These are phyloP conservation scores for Thysanoteuthis rhombus DNA, from an alignment of 2,888 invertebrate species.

Conservation along the genomic window DNA sequence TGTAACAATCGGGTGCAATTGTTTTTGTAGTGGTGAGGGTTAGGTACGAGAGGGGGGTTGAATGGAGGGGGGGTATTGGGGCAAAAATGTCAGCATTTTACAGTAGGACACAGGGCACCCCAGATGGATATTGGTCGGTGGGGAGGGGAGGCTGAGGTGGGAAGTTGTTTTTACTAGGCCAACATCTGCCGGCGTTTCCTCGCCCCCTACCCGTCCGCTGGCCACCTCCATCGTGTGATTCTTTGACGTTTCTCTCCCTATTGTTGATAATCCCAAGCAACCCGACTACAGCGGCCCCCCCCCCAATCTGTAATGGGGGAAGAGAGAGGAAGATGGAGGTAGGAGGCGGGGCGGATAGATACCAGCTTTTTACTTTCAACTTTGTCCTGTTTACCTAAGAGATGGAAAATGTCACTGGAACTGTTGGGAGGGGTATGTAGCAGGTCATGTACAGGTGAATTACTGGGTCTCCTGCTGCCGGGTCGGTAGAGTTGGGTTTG, in stretches of 20 bases:
- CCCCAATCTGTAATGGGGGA: neutral
- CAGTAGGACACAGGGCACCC: neutral
- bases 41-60: neutral
- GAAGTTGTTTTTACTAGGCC: neutral
- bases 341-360: neutral
- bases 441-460: neutral
- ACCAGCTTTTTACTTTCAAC: neutral
- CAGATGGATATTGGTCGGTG: neutral
- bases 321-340: neutral
- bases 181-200: neutral
- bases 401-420: neutral
- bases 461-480: neutral
- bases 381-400: neutral
- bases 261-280: neutral
- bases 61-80: accelerated
- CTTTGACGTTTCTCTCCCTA: neutral
- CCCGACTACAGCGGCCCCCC: neutral
- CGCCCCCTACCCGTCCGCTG: neutral
- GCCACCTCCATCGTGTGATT: neutral
- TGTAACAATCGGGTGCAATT: neutral
- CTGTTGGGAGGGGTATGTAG: neutral
- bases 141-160: neutral
- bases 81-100: neutral
- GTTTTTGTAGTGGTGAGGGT: neutral
- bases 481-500: neutral